Evolutionary conservation across 2,888 invertebrate species (phyloP), one percentile per base, ranked within the genome.

Genomic region (Caradrina kadenii): DNA sequence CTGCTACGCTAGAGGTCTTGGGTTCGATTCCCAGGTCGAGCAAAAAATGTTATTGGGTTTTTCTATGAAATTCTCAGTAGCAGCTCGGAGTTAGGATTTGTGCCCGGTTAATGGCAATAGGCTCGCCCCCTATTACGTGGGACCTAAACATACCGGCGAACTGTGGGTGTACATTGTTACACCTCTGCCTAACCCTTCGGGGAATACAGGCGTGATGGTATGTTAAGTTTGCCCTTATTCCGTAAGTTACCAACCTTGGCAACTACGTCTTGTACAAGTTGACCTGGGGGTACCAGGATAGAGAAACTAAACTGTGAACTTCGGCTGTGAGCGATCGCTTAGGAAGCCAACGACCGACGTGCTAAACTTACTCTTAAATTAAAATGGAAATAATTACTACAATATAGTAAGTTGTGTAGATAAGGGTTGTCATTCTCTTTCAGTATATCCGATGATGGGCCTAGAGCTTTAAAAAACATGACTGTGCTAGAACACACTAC

Each of bases 191-290:
- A n/a, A n/a, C n/a, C n/a, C n/a, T n/a, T n/a, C n/a, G n/a, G n/a
- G n/a, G n/a, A n/a, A n/a, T n/a, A n/a, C n/a, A n/a, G n/a, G n/a
- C n/a, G n/a, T n/a, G n/a, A n/a, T n/a, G n/a, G n/a, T n/a, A n/a
- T n/a, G n/a, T n/a, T n/a, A 73, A 81, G 73, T 83, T 76, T 69
- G 81, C 42, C 69, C 83, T 71, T 73, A 77, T 83, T 83, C 56
- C 45, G 52, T 63, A 78, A 83, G 81, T 82, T 66, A 63, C 49
- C 69, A 83, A 80, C 78, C 83, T 83, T 83, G 75, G 78, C 56
- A 82, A 82, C 73, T 83, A 69, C 71, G 66, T 65, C 65, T 55
- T 67, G 69, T 77, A 66, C 66, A 83, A 81, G 73, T 83, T 77
- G 73, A 81, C 83, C 81, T 75, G 83, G 15, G 81, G 73, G 83